Conservation (phyloP, 2,888 invertebrate genomes). For the Synergus umbraculus region DNA sequence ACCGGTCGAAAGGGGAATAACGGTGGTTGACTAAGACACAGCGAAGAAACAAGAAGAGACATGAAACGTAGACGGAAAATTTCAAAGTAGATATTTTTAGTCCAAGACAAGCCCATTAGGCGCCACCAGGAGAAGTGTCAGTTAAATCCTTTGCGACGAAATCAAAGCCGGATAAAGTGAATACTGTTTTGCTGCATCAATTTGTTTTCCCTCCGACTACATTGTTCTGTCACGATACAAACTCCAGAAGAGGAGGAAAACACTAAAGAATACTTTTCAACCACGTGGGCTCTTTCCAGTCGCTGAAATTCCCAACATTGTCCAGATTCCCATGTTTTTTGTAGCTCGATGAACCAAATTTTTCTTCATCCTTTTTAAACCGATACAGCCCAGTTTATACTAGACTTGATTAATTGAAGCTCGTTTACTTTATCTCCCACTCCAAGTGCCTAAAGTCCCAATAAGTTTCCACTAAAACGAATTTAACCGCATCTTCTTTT, state of each 20-base stretch:
- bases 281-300: slow-evolving; percentile 4
- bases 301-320: background rate
- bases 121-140: slow-evolving; percentile 59
- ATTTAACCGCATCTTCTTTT: background rate
- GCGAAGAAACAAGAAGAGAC: slow-evolving; percentile 35
- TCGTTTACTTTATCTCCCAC: too few relatives aligned
- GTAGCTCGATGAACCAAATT: too few relatives aligned
- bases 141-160: slow-evolving; percentile 61
- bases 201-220: slow-evolving; percentile 26
- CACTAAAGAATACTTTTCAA: background rate
- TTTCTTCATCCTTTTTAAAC: too few relatives aligned
- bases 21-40: slow-evolving; percentile 42
- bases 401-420: too few relatives aligned
- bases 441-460: too few relatives aligned
- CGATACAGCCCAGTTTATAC: too few relatives aligned
- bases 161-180: slow-evolving; percentile 60
- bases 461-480: background rate
- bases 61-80: slow-evolving; percentile 55
- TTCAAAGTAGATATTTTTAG: slow-evolving; percentile 69
- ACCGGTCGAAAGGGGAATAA: slow-evolving; percentile 64
- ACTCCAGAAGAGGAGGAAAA: background rate
- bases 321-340: background rate
- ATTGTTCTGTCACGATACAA: slow-evolving; percentile 31
- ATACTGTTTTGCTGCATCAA: slow-evolving; percentile 45
- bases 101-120: slow-evolving; percentile 66